phyloP scores from a whole-genome alignment of 2,113 vertebrate species.

The Tauraco erythrolophus region DNA sequence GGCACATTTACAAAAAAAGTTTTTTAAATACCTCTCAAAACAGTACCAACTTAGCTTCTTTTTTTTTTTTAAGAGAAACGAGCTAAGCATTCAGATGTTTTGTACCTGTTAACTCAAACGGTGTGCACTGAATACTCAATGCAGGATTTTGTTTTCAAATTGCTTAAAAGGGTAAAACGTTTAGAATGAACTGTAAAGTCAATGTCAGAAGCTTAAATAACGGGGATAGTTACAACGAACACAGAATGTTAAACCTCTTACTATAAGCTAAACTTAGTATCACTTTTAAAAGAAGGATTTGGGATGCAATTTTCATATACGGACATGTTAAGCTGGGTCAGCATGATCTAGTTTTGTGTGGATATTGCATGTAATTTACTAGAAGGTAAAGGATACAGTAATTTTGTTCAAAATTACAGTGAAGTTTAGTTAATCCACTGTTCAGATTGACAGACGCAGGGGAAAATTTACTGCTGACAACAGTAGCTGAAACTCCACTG shows the following conservation, averaged over 20 bases:
- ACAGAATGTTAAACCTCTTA: slow-evolving; percentile 74
- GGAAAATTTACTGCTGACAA: slow-evolving; percentile 23
- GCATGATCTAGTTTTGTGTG: slow-evolving; percentile 55
- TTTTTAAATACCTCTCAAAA: slow-evolving; percentile 75
- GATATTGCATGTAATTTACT: slow-evolving; percentile 68
- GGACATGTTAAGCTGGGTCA: slow-evolving; percentile 68
- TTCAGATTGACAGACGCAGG: slow-evolving; percentile 56
- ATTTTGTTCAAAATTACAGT: slow-evolving; percentile 77
- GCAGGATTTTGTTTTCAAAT: slow-evolving; percentile 47
- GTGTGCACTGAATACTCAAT: slow-evolving; percentile 77
- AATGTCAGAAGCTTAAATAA: slow-evolving; percentile 61
- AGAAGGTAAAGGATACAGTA: slow-evolving; percentile 76
- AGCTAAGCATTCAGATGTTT: slow-evolving; percentile 47
- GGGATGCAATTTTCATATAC: slow-evolving; percentile 69
- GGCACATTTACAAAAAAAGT: slow-evolving; percentile 65
- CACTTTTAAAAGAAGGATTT: slow-evolving; percentile 73
- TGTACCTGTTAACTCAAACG: slow-evolving; percentile 63
- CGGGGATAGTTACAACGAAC: slow-evolving; percentile 52
- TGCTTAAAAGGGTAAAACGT: slow-evolving; percentile 60
- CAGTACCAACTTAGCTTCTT: slow-evolving; percentile 44
- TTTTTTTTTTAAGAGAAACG: slow-evolving; percentile 8
- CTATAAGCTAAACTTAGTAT: slow-evolving; percentile 78
- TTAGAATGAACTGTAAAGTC: slow-evolving; percentile 57
- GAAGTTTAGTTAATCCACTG: slow-evolving; percentile 73
- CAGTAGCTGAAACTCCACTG: slow-evolving; percentile 22